Conservation (phyloP, 2,888 invertebrate species). For the Xanthorhoe spadicearia region DNA sequence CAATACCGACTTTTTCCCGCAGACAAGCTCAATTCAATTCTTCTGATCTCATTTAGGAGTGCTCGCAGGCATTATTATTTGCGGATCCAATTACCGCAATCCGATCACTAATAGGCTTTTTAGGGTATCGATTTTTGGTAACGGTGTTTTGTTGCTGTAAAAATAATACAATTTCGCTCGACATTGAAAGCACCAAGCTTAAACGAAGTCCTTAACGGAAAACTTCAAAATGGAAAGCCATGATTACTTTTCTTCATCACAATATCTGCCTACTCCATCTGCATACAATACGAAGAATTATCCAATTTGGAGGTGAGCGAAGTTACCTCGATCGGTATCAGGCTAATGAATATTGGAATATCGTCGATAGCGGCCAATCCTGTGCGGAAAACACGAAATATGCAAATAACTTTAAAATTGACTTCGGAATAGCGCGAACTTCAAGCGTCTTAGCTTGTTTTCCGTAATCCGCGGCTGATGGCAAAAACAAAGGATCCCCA, state of each 20-base stretch:
- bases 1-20: conserved; percentile 6
- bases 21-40: conserved; percentile 10
- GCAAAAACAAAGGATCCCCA: conserved; percentile 35
- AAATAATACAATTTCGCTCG: not conserved
- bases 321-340: conserved; percentile 46
- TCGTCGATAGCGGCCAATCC: conserved; percentile 49
- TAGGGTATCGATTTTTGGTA: conserved; percentile 4
- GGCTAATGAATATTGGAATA: conserved; percentile 56
- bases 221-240: not conserved
- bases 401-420: conserved; percentile 73
- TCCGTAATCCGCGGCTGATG: conserved; percentile 39
- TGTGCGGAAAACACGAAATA: conserved; percentile 65
- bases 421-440: conserved; percentile 58
- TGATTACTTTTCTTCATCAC: conserved; percentile 12
- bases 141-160: not conserved
- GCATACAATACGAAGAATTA: conserved; percentile 23
- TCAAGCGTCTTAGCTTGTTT: conserved; percentile 44
- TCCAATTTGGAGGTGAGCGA: conserved; percentile 28
- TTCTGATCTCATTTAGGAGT: conserved; percentile 16
- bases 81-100: conserved; percentile 24
- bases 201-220: not conserved
- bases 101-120: conserved; percentile 23
- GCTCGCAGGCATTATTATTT: conserved; percentile 29
- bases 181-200: not conserved
- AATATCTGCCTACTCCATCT: not conserved